A percentile compares a stretch with the other conserved stretches of the same genome.
Evolutionary conservation across 2,888 invertebrate genomes (phyloP).

Genomic region (Diarsia brunnea): DNA sequence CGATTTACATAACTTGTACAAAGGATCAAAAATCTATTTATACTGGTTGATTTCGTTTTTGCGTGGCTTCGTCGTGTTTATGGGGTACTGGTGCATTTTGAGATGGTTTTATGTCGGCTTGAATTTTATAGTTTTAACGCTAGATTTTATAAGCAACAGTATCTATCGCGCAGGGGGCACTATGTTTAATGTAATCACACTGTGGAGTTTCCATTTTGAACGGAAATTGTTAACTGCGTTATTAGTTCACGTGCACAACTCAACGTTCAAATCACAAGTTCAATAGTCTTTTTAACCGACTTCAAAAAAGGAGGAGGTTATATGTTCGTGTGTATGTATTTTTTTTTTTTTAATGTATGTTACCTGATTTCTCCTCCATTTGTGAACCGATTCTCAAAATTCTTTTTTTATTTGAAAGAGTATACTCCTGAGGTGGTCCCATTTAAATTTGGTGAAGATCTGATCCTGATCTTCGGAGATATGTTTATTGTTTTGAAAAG

Average conservation of each 20-base stretch:
- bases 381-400: no score
- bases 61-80: slow-evolving; percentile 41
- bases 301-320: no score
- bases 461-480: no score
- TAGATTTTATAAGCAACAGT: background rate
- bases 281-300: background rate
- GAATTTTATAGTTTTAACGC: background rate
- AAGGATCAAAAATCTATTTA: slow-evolving; percentile 69
- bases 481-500: no score
- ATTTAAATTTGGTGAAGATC: no score
- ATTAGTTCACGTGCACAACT: background rate
- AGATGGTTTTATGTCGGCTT: slow-evolving; percentile 15
- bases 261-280: background rate
- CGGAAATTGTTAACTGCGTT: background rate
- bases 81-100: slow-evolving; percentile 29
- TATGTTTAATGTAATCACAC: background rate
- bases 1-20: slow-evolving; percentile 73
- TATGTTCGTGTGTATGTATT: no score
- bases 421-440: no score
- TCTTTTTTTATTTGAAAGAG: no score
- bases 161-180: background rate
- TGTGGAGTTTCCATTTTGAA: background rate
- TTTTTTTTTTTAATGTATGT: no score
- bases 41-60: slow-evolving; percentile 54
- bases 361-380: no score